phyloP scores from a whole-genome alignment of 2,888 invertebrate genomes.

The Tortrix viridana region DNA sequence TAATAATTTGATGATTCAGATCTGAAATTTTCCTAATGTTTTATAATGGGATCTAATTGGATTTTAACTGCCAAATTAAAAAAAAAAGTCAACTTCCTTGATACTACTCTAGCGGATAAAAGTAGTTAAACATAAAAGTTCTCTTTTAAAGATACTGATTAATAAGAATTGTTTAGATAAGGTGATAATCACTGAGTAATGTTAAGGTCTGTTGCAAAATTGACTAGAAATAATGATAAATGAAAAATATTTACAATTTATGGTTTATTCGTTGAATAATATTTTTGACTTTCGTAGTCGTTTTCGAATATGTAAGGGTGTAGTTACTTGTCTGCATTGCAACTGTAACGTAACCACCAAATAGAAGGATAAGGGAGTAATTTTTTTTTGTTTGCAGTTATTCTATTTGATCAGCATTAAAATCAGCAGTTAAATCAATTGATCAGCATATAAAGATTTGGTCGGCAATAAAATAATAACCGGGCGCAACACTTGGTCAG shows the following conservation, averaged over 20 bases:
- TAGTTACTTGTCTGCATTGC: too few species aligned
- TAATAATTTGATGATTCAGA: conserved; percentile 6
- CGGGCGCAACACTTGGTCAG: too few species aligned
- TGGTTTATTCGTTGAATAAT: conserved; percentile 21
- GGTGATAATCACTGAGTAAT: conserved; percentile 68
- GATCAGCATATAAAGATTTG: too few species aligned
- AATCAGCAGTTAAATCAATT: too few species aligned
- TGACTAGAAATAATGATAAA: conserved; percentile 51
- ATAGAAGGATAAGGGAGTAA: too few species aligned
- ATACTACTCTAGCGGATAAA: conserved; percentile 39
- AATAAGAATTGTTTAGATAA: conserved; percentile 65
- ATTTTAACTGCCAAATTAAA: conserved; percentile 26
- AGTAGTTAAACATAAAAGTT: conserved; percentile 65
- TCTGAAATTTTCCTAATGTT: not conserved
- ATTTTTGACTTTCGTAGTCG: conserved; percentile 64
- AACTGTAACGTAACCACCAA: too few species aligned
- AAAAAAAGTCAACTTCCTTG: conserved; percentile 21
- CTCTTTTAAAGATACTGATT: conserved; percentile 70
- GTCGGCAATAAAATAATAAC: too few species aligned
- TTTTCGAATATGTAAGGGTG: conserved; percentile 55
- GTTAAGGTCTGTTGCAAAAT: conserved; percentile 73
- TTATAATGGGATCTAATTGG: conserved; percentile 8
- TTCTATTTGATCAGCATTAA: too few species aligned
- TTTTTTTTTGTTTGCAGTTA: too few species aligned
- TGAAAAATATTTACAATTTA: conserved; percentile 46